Percentiles rank a stretch among this genome's conserved stretches.
Conservation (phyloP, 2,888 invertebrate species). For the Andrena chrysosceles region DNA sequence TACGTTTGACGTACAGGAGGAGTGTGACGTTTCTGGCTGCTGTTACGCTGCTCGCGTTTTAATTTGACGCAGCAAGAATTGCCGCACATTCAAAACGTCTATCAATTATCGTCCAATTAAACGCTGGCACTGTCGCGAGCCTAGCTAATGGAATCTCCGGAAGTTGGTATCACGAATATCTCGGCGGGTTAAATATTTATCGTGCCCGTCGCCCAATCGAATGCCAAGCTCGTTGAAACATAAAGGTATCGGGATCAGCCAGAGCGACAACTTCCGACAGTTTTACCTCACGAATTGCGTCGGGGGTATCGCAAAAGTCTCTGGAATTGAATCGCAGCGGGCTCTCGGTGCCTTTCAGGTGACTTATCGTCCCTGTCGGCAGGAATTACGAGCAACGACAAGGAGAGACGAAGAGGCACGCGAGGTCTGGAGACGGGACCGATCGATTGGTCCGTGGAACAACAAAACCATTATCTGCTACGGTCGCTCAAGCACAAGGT, state of each 20-base stretch:
- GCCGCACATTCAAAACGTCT: too few relatives aligned
- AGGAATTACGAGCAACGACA: slow-evolving; percentile 66
- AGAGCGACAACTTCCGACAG: slow-evolving; percentile 30
- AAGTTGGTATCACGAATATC: not conserved
- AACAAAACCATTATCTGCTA: slow-evolving; percentile 79
- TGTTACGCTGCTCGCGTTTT: slow-evolving; percentile 21
- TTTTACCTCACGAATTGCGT: slow-evolving; percentile 36
- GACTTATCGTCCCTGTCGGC: slow-evolving; percentile 69
- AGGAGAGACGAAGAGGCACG: slow-evolving; percentile 59
- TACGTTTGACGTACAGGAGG: slow-evolving; percentile 41
- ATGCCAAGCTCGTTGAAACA: not conserved
- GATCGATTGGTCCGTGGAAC: slow-evolving; percentile 72
- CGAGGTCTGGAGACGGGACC: slow-evolving; percentile 61
- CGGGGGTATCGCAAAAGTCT: slow-evolving; percentile 19
- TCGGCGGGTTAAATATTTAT: not conserved
- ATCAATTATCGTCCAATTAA: slow-evolving; percentile 11
- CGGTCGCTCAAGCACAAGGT: slow-evolving; percentile 71
- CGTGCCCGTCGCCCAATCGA: not conserved
- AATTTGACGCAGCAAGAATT: too few relatives aligned
- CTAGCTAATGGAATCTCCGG: not conserved
- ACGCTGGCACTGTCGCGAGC: not conserved
- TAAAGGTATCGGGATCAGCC: slow-evolving; percentile 7
- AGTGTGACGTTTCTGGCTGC: slow-evolving; percentile 39
- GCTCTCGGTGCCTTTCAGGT: slow-evolving; percentile 58
- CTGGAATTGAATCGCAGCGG: slow-evolving; percentile 35